Base-by-base conservation (phyloP, 2,888 invertebrate genomes). In the Andrena flavipes region DNA sequence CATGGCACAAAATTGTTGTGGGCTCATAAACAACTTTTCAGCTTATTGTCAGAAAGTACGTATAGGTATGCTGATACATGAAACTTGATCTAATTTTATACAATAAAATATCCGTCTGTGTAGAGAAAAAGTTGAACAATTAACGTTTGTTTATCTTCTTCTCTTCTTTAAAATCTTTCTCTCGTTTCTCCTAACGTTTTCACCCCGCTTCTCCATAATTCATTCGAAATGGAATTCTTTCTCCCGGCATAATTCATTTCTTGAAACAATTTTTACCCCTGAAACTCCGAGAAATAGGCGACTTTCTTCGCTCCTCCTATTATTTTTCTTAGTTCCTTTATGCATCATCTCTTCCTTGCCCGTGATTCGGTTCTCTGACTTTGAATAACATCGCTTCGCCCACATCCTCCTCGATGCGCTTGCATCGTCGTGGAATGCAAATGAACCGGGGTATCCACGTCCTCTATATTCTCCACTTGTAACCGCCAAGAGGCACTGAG, bases 371-470 rank as follows among this genome's bases (percentile, higher is more conserved):
- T 80, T 67, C 64, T 71, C 69, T 48, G 51, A 65, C 56, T 51
- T 76, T 64, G 62, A 77, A 75, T 85, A 79, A 79, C 76, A 77
- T 49, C 23, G 20, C 20, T 23, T 7, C 63, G 20, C 59, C 51
- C 35, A 48, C 76, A 62, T 20, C 59, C 48, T 54, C 68, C 68
- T 68, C 65, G 74, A 64, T 49, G 63, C 54, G 54, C 62, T 69
- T 56, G 70, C 76, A 30, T 68, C 63, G 42, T 49, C 80, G 70
- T 75, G 69, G 80, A 79, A 85, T 84, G 84, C 82, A 82, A 85
- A 85, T 80, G 85, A 81, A 65, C 75, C 56, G 49, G 59, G 29
- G 51, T 42, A 72, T 68, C 68, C 51, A 72, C 69, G 62, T 56
- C 71, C 67, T 82, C 74, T 76, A 79, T 72, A 78, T 82, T 78